Conservation (phyloP, 2,888 invertebrate species). For the Acronicta psi region DNA sequence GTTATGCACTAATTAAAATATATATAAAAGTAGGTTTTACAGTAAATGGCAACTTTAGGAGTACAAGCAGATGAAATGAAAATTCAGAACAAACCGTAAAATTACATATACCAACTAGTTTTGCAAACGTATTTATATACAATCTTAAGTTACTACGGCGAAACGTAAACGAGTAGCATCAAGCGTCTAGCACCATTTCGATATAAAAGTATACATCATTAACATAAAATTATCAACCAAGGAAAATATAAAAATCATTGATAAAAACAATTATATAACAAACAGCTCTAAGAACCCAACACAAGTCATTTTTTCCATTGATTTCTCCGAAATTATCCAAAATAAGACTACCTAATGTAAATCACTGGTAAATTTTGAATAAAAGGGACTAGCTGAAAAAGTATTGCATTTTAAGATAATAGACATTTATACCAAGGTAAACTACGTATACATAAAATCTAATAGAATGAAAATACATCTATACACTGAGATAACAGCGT, state of each 20-base stretch:
- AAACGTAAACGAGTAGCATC: constrained; percentile 77
- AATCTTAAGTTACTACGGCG: constrained; percentile 74
- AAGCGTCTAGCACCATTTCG: constrained; percentile 88
- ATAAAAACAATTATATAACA: constrained; percentile 76
- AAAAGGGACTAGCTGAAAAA: constrained; percentile 80
- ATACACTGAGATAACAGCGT: constrained; percentile 82
- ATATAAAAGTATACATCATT: constrained; percentile 83
- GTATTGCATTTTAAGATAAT: constrained; percentile 79
- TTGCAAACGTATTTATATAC: constrained; percentile 72
- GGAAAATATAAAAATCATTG: constrained; percentile 73
- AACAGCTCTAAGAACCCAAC: constrained; percentile 65
- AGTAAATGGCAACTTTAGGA: constrained; percentile 76
- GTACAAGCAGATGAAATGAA: constrained; percentile 69
- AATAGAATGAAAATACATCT: constrained; percentile 72
- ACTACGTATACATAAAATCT: constrained; percentile 78
- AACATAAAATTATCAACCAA: constrained; percentile 87
- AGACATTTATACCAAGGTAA: constrained; percentile 73
- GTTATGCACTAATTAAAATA: constrained; percentile 63
- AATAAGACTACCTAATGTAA: constrained; percentile 59
- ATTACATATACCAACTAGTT: constrained; percentile 56
- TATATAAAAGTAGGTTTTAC: constrained; percentile 55
- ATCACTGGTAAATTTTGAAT: constrained; percentile 81
- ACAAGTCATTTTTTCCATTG: constrained; percentile 50
- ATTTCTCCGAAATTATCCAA: constrained; percentile 62
- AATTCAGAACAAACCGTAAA: constrained; percentile 51